A percentile compares a stretch with the other conserved stretches of the same genome.
Evolutionary conservation across 2,888 invertebrate genomes (phyloP).

Genomic region (Drosophila diplacantha): DNA sequence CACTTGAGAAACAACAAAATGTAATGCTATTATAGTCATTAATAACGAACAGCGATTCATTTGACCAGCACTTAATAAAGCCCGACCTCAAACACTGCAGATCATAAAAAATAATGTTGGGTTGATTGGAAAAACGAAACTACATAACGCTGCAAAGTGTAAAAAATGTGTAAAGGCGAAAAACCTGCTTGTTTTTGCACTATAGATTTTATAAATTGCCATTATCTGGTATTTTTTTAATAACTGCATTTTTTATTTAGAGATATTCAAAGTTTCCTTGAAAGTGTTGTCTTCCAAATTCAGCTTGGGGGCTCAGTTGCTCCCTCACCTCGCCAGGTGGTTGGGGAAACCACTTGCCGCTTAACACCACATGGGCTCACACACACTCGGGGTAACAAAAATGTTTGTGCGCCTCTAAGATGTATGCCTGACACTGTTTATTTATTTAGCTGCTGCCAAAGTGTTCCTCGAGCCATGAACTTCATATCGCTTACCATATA

Average conservation of each 20-base stretch:
- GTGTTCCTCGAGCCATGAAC: constrained; percentile 45
- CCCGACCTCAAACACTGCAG: constrained; percentile 14
- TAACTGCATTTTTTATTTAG: constrained; percentile 3
- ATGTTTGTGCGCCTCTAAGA: constrained; percentile 7
- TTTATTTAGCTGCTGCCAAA: constrained; percentile 63
- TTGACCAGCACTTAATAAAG: constrained; percentile 41
- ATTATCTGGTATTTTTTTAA: not conserved
- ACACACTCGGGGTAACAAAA: constrained; percentile 10
- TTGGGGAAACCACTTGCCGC: constrained; percentile 32
- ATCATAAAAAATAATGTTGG: constrained; percentile 26
- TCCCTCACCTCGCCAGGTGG: constrained; percentile 10
- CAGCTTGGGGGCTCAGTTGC: constrained; percentile 45
- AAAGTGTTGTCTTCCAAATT: not conserved
- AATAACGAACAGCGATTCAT: constrained; percentile 56
- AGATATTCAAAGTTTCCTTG: not conserved
- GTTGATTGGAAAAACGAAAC: constrained; percentile 1
- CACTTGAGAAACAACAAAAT: constrained; percentile 34
- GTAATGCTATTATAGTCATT: constrained; percentile 48
- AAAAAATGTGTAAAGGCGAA: constrained; percentile 1
- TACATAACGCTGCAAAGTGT: constrained; percentile 2
- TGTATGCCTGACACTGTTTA: constrained; percentile 48
- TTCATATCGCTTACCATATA: constrained; percentile 66
- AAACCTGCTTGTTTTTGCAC: not conserved
- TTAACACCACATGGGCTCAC: constrained; percentile 47
- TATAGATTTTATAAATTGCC: constrained; percentile 2